Percentiles rank a stretch among this genome's conserved stretches.
Evolutionary conservation across 2,888 invertebrate genomes (phyloP).

Genomic region (Mythimna pallens): DNA sequence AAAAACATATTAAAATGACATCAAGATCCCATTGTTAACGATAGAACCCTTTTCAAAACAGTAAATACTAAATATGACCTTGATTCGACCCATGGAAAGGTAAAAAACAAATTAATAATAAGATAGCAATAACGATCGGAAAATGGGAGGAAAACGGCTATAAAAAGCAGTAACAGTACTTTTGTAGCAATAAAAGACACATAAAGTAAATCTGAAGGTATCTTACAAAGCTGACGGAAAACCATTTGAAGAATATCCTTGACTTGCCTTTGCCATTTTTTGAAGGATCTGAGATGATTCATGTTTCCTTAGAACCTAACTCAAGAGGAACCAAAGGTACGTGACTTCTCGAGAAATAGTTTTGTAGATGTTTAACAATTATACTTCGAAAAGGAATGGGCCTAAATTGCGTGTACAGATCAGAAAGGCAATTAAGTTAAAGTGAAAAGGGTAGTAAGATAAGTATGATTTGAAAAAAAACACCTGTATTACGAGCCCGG

Average conservation of each 20-base stretch:
- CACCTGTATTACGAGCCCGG: too few species aligned
- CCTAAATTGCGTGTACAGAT: not conserved
- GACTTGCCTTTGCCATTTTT: slow-evolving; percentile 9
- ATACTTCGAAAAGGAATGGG: slow-evolving; percentile 5
- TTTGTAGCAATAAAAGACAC: not conserved
- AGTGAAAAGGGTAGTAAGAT: not conserved
- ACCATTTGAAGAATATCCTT: slow-evolving; percentile 18
- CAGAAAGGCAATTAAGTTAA: not conserved
- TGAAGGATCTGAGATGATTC: slow-evolving; percentile 27
- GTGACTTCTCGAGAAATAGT: slow-evolving; percentile 19
- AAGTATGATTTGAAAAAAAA: too few species aligned
- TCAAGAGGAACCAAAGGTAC: slow-evolving; percentile 30
- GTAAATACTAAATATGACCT: not conserved
- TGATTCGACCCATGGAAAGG: not conserved
- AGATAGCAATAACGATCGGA: too few species aligned
- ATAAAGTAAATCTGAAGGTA: not conserved
- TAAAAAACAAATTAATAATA: not conserved
- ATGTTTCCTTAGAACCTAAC: slow-evolving; percentile 20
- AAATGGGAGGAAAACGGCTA: not conserved
- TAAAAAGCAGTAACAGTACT: not conserved
- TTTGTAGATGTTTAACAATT: not conserved
- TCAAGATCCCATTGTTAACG: not conserved
- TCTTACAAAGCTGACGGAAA: slow-evolving; percentile 7
- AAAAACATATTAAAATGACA: not conserved
- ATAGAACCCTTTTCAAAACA: not conserved